Evolutionary conservation across 2,888 invertebrate species (phyloP), one percentile per base, ranked within the genome.

Genomic region (Napeogenes inachia): DNA sequence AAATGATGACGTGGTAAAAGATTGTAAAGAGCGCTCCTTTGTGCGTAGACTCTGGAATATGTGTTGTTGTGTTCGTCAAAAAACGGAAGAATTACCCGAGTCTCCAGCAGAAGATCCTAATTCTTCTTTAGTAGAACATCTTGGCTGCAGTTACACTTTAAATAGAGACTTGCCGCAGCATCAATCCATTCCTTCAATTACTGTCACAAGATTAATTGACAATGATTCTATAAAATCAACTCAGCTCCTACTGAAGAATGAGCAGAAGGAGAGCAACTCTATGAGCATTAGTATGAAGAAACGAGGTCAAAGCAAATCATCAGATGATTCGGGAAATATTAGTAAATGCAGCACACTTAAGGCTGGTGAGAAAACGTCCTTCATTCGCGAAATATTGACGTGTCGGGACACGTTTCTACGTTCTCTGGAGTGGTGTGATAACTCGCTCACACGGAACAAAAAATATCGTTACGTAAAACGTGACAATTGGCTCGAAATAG

Each of bases 381-480:
- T 91, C 80, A 84, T 91, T 73, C 83, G 83, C 57, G 91, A 91
- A 65, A 79, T 91, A 47, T 69, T 89, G 67, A 79, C 81, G 64
- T 89, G 86, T 75, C 82, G 86, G 59, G 91, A 91, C 71, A 71
- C 84, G 33, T 91, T 91, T 69, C 72, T 91, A 66, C 87, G 81
- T 63, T 88, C 91, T 47, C 73, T 91, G 75, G 91, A 91, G 72
- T 89, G 87, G 85, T 90, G 86, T 71, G 91, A 91, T 71, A 90
- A 89, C 69, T 87, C 91, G 12, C 77, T 91, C 64, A 87, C 87
- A 21, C 82, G 89, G 70, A 80, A 81, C 63, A 90, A 86, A 79
- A 85, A 80, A 65, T 87, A 81, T 74, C 81, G 84, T 58, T 70
- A 75, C 45, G 75, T 90, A 62, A 87, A 82, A 76, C 79, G 78